phyloP scores from a whole-genome alignment of 2,797 vertebrate species.

The Tinamus major region DNA sequence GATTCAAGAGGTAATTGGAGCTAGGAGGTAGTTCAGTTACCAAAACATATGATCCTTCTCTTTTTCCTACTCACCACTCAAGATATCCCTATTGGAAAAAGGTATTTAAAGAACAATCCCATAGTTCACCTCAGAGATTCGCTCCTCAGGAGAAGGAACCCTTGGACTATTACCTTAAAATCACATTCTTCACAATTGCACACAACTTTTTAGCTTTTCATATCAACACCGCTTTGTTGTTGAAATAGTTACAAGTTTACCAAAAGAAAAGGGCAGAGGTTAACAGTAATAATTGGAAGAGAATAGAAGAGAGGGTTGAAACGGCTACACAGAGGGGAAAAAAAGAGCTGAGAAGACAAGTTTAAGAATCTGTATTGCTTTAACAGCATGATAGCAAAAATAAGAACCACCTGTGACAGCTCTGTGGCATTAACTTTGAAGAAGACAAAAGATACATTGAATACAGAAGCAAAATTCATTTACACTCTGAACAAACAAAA shows the following conservation, averaged over 20 bases:
- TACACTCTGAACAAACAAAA: constrained; percentile 55
- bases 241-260: constrained; percentile 64
- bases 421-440: constrained; percentile 68
- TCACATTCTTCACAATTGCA: constrained; percentile 41
- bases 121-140: constrained; percentile 36
- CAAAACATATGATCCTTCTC: neutral
- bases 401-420: constrained; percentile 70
- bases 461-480: constrained; percentile 66
- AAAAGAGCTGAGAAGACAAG: constrained; percentile 61
- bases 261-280: constrained; percentile 63
- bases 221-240: constrained; percentile 64
- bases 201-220: constrained; percentile 64
- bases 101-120: constrained; percentile 30
- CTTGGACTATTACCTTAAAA: constrained; percentile 50
- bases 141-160: constrained; percentile 35
- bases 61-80: constrained; percentile 47
- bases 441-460: constrained; percentile 61
- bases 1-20: constrained; percentile 47
- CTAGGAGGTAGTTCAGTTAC: constrained; percentile 39
- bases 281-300: constrained; percentile 69
- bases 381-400: constrained; percentile 68
- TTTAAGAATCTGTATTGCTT: constrained; percentile 62
- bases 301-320: constrained; percentile 43
- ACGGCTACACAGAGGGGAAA: constrained; percentile 53
- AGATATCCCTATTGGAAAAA: constrained; percentile 34